These are phyloP conservation scores for Chionodraco myersi DNA, from an alignment of 2,113 vertebrate species.

Conservation along the genomic window DNA sequence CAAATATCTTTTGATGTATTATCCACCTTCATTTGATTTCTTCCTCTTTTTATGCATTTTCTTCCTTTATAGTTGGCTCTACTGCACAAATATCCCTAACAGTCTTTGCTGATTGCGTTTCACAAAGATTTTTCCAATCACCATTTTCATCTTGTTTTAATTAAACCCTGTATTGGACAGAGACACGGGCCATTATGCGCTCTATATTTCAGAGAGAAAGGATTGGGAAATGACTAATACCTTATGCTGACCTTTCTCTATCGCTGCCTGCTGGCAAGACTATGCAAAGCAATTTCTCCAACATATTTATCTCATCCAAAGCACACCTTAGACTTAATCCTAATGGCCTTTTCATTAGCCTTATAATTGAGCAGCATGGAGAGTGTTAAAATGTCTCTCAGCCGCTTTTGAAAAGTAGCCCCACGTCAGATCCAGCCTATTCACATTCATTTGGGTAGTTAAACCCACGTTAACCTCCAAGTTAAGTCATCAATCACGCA, in stretches of 20 bases:
- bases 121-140: constrained; percentile 52
- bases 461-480: constrained; percentile 54
- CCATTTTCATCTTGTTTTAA: constrained; percentile 73
- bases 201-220: constrained; percentile 64
- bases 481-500: constrained; percentile 47
- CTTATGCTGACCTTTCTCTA: constrained; percentile 71
- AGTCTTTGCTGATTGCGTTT: constrained; percentile 30
- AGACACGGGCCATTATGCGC: constrained; percentile 61
- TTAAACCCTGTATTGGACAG: constrained; percentile 67
- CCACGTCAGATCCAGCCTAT: constrained; percentile 27
- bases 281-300: constrained; percentile 48
- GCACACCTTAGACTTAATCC: constrained; percentile 70
- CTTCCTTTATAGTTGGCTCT: constrained; percentile 22
- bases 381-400: constrained; percentile 56
- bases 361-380: constrained; percentile 64
- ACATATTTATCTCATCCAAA: constrained; percentile 71
- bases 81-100: constrained; percentile 21
- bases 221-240: constrained; percentile 66
- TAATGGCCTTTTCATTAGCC: constrained; percentile 75
- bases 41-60: constrained; percentile 35
- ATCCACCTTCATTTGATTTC: constrained; percentile 41
- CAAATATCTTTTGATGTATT: constrained; percentile 59
- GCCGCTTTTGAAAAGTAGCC: constrained; percentile 42
- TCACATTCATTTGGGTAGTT: constrained; percentile 56
- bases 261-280: constrained; percentile 51